Base-by-base conservation (phyloP, 2,113 vertebrate species). In the Geococcyx californianus region DNA sequence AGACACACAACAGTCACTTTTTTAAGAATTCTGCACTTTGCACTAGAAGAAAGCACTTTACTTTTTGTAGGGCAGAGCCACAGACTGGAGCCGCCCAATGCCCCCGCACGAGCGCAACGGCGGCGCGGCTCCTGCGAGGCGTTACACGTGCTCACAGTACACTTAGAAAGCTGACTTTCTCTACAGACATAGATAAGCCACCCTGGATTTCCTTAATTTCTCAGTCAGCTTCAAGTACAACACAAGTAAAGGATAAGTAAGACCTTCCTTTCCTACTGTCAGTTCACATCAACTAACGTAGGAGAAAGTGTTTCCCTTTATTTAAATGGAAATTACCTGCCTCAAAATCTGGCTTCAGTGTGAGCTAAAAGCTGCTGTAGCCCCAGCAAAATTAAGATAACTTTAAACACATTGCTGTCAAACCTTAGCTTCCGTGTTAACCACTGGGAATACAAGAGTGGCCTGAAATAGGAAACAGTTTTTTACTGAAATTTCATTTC, bases 261-360 rank as follows among this genome's bases (percentile, higher is more conserved):
- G 42, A 33, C 55, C 87, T 81, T 94, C 36, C 80, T 16, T 96
- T 85, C 51, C 59, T 51, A 36, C 51, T 59, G 33, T 51, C 52
- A 52, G 13, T 36, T 74, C 24, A 73, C 75, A 13, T 33, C 58
- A 47, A 74, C 23, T 78, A 19, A 86, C 68, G 73, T 38, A 29
- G 33, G 92, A 52, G 11, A 42, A 80, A 11, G 23, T 69, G 67
- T 81, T 70, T 87, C 28, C 49, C 11, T 81, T 64, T 76, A 52
- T 80, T 95, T 84, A 93, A 92, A 86, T 26, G 33, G 49, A 94
- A 95, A 89, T 77, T 33, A 40, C 33, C 33, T 59, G 13, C 58
- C 62, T 91, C 52, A 85, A 67, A 95, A 87, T n/a, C 26, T 8
- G 89, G 62, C 36, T 87, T 66, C 34, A 11, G 2, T 40, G 34